Evolutionary conservation across 2,888 invertebrate genomes (phyloP).

Genomic region (Mongoloraphidia duomilia): DNA sequence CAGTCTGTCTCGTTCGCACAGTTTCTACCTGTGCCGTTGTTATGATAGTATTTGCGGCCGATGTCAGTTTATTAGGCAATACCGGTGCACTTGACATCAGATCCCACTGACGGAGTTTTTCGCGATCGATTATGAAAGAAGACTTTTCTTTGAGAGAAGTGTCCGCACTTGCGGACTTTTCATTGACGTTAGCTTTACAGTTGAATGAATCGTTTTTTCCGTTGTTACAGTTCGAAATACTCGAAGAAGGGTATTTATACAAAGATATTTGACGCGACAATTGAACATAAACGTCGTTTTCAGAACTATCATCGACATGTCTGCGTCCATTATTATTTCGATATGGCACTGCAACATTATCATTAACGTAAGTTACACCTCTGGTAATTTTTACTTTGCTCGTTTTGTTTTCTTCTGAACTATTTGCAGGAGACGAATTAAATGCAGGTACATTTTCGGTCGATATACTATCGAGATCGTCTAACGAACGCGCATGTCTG

Average conservation of each 20-base stretch:
- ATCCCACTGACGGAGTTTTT: conserved; percentile 79
- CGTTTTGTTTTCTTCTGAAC: conserved; percentile 10
- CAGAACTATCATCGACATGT: conserved; percentile 28
- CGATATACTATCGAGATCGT: conserved; percentile 53
- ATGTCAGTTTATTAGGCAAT: neutral
- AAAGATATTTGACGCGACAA: conserved; percentile 15
- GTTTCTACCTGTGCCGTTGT: no score
- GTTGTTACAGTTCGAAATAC: conserved; percentile 7
- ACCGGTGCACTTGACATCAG: conserved; percentile 61
- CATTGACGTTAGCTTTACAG: conserved; percentile 5
- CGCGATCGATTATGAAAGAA: conserved; percentile 51
- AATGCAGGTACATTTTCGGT: conserved; percentile 11
- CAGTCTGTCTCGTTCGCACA: no score
- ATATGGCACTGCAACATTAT: conserved; percentile 42
- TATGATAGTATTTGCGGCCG: no score
- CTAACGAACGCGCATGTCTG: conserved; percentile 68
- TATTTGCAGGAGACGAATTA: conserved; percentile 10
- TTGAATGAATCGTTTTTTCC: conserved; percentile 14
- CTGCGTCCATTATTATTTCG: conserved; percentile 20
- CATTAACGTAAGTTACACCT: conserved; percentile 70
- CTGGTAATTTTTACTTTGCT: conserved; percentile 39
- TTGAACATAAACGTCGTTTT: conserved; percentile 38
- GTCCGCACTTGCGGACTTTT: conserved; percentile 39
- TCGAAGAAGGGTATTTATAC: no score
- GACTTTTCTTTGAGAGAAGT: conserved; percentile 35